Conservation (phyloP, 1,140 invertebrate species). For the Amphibalanus amphitrite region DNA sequence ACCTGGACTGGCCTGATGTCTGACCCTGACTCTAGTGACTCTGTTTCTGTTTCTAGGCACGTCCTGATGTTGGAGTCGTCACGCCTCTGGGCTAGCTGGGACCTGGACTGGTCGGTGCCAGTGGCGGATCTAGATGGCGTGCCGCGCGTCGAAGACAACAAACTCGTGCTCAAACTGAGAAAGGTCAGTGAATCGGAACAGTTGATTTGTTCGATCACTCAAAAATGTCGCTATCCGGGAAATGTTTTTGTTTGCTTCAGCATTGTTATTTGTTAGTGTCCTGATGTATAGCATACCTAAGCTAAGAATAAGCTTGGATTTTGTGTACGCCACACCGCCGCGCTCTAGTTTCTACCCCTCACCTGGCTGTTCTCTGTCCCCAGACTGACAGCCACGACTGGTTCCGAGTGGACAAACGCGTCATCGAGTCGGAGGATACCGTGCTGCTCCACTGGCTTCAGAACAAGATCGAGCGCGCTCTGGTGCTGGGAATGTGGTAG, state of each 20-base stretch:
- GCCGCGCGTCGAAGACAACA: slow-evolving; percentile 40
- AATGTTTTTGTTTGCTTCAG: no score
- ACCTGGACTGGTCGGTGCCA: slow-evolving; percentile 52
- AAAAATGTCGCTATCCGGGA: no score
- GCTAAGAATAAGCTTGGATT: no score
- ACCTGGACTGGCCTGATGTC: no score
- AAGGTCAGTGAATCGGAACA: background rate
- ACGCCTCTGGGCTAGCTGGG: slow-evolving; percentile 50
- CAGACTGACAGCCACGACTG: background rate
- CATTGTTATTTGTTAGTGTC: no score
- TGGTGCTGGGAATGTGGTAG: background rate
- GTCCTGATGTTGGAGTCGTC: slow-evolving; percentile 53
- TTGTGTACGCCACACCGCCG: no score
- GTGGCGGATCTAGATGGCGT: slow-evolving; percentile 54
- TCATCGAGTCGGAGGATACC: background rate
- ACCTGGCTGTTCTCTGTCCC: background rate
- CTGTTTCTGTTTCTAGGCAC: no score
- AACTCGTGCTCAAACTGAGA: background rate
- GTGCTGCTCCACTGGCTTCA: background rate
- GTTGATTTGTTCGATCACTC: no score
- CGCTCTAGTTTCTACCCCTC: no score
- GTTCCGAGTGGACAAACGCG: background rate
- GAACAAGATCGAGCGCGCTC: background rate
- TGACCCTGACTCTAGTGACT: no score
- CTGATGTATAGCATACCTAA: no score